Base-by-base conservation (phyloP, 1,140 invertebrate species). In the Lamellibrachia luymesi region DNA sequence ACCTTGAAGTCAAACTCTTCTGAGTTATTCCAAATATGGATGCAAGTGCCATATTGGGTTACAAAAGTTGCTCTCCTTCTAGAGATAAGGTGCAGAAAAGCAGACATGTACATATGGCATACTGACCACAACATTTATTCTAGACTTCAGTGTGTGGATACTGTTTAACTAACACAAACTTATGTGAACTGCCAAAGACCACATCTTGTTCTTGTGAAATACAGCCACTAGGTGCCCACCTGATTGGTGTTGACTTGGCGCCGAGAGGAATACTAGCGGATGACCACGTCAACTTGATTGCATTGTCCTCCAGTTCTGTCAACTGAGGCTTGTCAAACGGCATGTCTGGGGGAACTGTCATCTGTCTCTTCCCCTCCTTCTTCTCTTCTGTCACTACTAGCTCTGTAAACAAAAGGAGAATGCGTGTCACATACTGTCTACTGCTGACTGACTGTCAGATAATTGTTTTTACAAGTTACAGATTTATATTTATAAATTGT, bases 291-390 rank as follows among this genome's bases (percentile, higher is more conserved):
- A 93, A 50, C 52, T 92, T 64, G 38, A 93, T 90, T 2, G 22
- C 80, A 51, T 93, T 51, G 27, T 80, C 38, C 50, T 93, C 93
- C n/a, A 92, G 50, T 50, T 93, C 91, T 50, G n/a, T 89, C 51
- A 93, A 49, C 25, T 56, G 25, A 38, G 93, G 93, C 91, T 93
- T 93, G 91, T 93, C 91, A 22, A 93, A n/a, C 7, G 91, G 51
- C 93, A 93, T 92, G 49, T 51, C 64, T 22, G 93, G 93, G 4
- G 50, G 13, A 92, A 27, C 38, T 51, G 38, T 92, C 91, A 51
- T 38, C 91, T 92, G n/a, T 49, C 22, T 50, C 2, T 38, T 93
- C 93, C 27, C 80, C 91, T 92, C 64, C 51, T 92, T 56, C 27
- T 92, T 80, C 17, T 51, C 6, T 51, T 91, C 50, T 91, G 10